Evolutionary conservation across 1,140 invertebrate genomes (phyloP).

Genomic region (Radopholus similis): DNA sequence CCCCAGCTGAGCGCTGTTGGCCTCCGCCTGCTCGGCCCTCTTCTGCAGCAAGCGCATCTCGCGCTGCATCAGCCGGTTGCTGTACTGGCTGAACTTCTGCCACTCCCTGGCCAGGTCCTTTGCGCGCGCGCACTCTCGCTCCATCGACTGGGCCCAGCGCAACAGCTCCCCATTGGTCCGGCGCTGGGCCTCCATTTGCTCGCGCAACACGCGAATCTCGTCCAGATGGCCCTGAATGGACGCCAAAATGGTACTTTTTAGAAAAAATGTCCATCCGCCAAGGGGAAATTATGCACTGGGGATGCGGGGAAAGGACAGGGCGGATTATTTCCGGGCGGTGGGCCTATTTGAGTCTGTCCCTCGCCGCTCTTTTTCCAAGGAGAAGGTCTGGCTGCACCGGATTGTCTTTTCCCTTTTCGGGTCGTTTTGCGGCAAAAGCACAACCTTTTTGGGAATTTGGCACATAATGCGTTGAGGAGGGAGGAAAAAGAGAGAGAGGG

Average conservation of each 20-base stretch:
- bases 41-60: conserved; percentile 23
- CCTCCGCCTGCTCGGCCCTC: conserved; percentile 1
- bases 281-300: not conserved
- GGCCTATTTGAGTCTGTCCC: not conserved
- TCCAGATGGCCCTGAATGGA: conserved; percentile 15
- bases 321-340: not conserved
- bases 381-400: not conserved
- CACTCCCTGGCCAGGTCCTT: conserved; percentile 86
- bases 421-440: not conserved
- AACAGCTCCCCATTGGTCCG: conserved; percentile 66
- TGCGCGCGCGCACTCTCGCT: conserved; percentile 88
- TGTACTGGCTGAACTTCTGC: conserved; percentile 92
- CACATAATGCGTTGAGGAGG: too few relatives aligned
- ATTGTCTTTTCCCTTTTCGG: not conserved
- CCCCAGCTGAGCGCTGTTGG: not conserved
- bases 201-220: conserved; percentile 19
- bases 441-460: not conserved
- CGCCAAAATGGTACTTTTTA: not conserved
- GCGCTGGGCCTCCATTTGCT: conserved; percentile 4
- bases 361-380: not conserved
- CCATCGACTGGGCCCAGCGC: conserved; percentile 89
- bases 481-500: too few relatives aligned
- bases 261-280: not conserved
- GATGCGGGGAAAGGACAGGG: not conserved
- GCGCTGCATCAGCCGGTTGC: conserved; percentile 90